Evolutionary conservation across 2,113 vertebrate species (phyloP), one percentile per base, ranked within the genome.

Genomic region (Todiramphus saurophagus): DNA sequence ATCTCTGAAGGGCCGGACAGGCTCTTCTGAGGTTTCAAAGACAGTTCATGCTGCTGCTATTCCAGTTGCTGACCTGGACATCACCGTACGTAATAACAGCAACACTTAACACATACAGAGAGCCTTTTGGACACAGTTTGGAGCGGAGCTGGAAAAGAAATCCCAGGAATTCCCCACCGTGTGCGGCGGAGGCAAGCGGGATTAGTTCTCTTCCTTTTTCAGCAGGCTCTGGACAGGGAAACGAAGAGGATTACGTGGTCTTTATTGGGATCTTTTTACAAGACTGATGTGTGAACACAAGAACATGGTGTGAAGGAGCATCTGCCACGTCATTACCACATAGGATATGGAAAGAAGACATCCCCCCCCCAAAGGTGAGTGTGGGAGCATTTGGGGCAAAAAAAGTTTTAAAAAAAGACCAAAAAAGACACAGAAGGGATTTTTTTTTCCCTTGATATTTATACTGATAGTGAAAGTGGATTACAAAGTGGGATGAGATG

Each of bases 121-220:
- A 8, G 24, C 28, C 73, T 69, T 82, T 55, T 44, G 68, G 90
- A 72, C 51, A 35, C 33, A 35, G 60, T 63, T 90, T 48, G 31
- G 83, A 79, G 77, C 2, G 1, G 44, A 83, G 48, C 55, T 80
- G 44, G 62, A 87, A 41, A 15, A 50, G 46, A 91, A 89, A 92
- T 74, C 83, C 56, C 20, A 16, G 7, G 6, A 83, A 70, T 87
- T 77, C 58, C 56, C 48, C 4, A 1, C n/a, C 2, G 5, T 58
- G 88, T 93, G 80, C 4, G 5, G 89, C 3, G 0, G 30, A 91
- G 39, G 68, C 33, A 51, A 80, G 69, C 0, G 10, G 90, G 83
- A 92, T 96, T 81, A 89, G 35, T 15, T 66, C 27, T 73, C 60
- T 92, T 96, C 89, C 94, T 81, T 87, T 93, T 93, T 17, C 94